phyloP scores from a whole-genome alignment of 2,113 vertebrate species.

The Tragelaphus strepsiceros region DNA sequence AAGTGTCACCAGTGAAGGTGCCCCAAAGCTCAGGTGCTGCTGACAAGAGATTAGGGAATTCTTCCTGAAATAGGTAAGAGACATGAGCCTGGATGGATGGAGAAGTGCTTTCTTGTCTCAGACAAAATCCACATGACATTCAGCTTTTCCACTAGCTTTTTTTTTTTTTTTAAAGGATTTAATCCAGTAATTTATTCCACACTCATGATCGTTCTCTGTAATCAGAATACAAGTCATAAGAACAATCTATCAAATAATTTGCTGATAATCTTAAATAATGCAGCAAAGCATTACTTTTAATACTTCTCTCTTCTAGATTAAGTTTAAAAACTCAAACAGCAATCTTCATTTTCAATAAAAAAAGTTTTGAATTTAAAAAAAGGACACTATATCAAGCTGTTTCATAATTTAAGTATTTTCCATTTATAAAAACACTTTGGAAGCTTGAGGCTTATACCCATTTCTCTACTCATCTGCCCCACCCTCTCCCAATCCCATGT shows the following conservation, averaged over 20 bases:
- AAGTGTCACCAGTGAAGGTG: background rate
- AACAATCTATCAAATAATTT: constrained; percentile 82
- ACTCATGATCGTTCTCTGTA: constrained; percentile 80
- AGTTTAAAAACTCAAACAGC: constrained; percentile 80
- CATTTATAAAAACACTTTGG: constrained; percentile 85
- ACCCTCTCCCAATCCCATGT: constrained; percentile 73
- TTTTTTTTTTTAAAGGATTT: constrained; percentile 82
- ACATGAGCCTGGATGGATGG: background rate
- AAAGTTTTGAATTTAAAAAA: constrained; percentile 81
- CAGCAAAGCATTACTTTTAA: constrained; percentile 80
- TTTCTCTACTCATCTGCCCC: constrained; percentile 69
- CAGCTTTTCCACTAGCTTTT: background rate
- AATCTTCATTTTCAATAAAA: constrained; percentile 80
- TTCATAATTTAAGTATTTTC: constrained; percentile 82
- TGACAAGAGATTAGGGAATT: background rate
- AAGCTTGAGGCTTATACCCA: constrained; percentile 79
- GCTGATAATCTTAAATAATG: constrained; percentile 78
- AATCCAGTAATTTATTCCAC: constrained; percentile 86
- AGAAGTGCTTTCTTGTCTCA: background rate
- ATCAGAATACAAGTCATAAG: constrained; percentile 81
- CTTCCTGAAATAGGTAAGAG: background rate
- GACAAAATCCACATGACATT: background rate
- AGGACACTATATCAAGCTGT: constrained; percentile 80
- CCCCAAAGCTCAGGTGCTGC: background rate
- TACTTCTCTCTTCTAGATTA: constrained; percentile 75